Base-by-base conservation (phyloP, 2,888 invertebrate genomes). In the Stramonita haemastoma region DNA sequence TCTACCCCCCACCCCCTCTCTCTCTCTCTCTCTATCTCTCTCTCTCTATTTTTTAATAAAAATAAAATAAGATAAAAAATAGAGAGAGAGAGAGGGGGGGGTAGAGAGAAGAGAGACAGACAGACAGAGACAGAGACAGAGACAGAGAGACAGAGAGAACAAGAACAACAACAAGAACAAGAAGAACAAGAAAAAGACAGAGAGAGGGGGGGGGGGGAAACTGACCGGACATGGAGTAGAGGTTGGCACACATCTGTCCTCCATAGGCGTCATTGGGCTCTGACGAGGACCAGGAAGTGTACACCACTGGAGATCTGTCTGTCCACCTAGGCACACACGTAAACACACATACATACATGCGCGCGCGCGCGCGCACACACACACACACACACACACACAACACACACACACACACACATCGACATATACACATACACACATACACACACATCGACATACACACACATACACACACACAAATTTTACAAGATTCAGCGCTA, bases 201-300 rank as follows among this genome's bases (percentile, higher is more conserved):
- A 22, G 34, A 34, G 70, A 36, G 70, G 32, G 79, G 26, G 26
- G 22, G 19, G 26, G 8, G 19, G 19, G 8, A 8, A 19, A 73
- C 89, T 86, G 17, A 92, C 92, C 92, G 84, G 85, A 66, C 4
- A 90, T 87, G 29, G 85, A 84, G 34, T 90, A 87, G 22, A 94
- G 90, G 77, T 91, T 90, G 2, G 93, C 93, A 92, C 95, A 95
- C 29, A 91, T 90, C 90, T 95, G 94, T 13, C 92, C 93, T 0
- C 94, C 94, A 84, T 90, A 91, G 26, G 89, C 92, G 87, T 94
- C 93, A 87, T 95, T 94, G 2, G 95, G 95, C 89, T 95, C 94
- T 17, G 90, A 90, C 2, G 91, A 89, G 15, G 89, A 89, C 94
- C 94, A 95, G 88, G 92, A 91, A 13, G 91, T 88, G 89, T 90